These are phyloP conservation scores for Melanotaenia trifasciata DNA, from an alignment of 2,797 vertebrate genomes.

Conservation along the genomic window DNA sequence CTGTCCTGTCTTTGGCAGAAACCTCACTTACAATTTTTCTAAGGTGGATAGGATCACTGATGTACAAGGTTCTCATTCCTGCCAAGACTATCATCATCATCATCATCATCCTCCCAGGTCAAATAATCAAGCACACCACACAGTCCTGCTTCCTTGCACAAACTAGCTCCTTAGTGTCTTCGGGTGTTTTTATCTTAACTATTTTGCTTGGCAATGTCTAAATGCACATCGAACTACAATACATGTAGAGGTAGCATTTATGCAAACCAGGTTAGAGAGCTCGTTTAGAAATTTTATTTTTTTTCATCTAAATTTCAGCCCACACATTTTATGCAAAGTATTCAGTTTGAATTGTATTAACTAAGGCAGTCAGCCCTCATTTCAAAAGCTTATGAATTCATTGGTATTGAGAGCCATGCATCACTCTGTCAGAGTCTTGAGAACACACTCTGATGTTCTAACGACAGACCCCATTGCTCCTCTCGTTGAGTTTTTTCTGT, in stretches of 20 bases:
- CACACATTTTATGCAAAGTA: slow-evolving; percentile 7
- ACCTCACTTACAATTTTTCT: slow-evolving; percentile 17
- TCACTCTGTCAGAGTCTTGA: slow-evolving; percentile 4
- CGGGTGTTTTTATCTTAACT: neutral
- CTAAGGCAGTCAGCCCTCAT: neutral
- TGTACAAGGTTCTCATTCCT: slow-evolving; percentile 7
- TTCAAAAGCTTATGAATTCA: neutral
- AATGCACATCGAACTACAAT: too few species aligned
- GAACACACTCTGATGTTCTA: slow-evolving; percentile 11
- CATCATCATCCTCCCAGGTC: slow-evolving; percentile 9
- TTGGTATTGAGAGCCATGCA: neutral
- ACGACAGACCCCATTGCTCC: slow-evolving; percentile 8
- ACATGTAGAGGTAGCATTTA: neutral
- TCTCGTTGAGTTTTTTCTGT: slow-evolving; percentile 21
- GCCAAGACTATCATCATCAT: slow-evolving; percentile 12
- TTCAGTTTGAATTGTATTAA: neutral
- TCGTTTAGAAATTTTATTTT: neutral
- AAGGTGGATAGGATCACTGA: neutral
- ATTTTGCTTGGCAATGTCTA: too few species aligned
- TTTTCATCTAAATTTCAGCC: neutral
- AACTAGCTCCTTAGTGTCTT: neutral
- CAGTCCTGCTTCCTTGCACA: slow-evolving; percentile 8
- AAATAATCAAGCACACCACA: slow-evolving; percentile 1
- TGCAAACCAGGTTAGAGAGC: neutral
- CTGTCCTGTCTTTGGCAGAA: slow-evolving; percentile 18